Conservation (phyloP, 2,888 invertebrate genomes). For the Hyppa rectilinea region DNA sequence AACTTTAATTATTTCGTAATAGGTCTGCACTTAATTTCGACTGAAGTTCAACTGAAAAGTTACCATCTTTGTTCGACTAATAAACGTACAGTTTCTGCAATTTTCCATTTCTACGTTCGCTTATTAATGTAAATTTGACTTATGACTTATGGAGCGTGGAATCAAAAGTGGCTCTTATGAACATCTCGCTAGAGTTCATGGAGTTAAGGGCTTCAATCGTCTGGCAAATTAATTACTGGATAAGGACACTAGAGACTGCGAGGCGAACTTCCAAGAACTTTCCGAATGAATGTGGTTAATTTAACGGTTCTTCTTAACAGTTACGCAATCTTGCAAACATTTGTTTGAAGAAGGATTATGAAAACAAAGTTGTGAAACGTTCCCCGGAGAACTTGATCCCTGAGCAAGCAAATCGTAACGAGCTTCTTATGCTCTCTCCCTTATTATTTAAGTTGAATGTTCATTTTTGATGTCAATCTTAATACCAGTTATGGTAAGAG, state of each 20-base stretch:
- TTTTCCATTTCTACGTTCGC: slow-evolving; percentile 47
- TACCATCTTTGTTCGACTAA: slow-evolving; percentile 35
- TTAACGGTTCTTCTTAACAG: slow-evolving; percentile 80
- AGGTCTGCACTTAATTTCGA: slow-evolving; percentile 31
- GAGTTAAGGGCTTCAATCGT: slow-evolving; percentile 44
- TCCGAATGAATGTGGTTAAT: slow-evolving; percentile 84
- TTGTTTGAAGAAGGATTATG: slow-evolving; percentile 72
- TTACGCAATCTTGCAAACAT: slow-evolving; percentile 78
- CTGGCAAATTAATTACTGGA: slow-evolving; percentile 74
- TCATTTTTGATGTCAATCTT: slow-evolving; percentile 63
- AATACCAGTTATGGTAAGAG: slow-evolving; percentile 71
- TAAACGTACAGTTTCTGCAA: slow-evolving; percentile 45
- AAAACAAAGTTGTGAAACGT: slow-evolving; percentile 68
- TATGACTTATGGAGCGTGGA: slow-evolving; percentile 16
- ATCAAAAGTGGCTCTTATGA: slow-evolving; percentile 39
- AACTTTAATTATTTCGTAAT: slow-evolving; percentile 17
- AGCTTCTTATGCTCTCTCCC: slow-evolving; percentile 49
- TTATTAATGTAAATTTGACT: slow-evolving; percentile 45
- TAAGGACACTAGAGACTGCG: slow-evolving; percentile 75
- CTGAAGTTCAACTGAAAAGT: slow-evolving; percentile 35
- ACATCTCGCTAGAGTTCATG: slow-evolving; percentile 38
- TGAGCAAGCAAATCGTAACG: slow-evolving; percentile 50
- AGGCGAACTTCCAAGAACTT: slow-evolving; percentile 81
- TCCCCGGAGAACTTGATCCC: slow-evolving; percentile 57
- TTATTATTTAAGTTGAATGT: slow-evolving; percentile 44